Evolutionary conservation across 2,888 invertebrate species (phyloP).

Genomic region (Antheraea assamensis): DNA sequence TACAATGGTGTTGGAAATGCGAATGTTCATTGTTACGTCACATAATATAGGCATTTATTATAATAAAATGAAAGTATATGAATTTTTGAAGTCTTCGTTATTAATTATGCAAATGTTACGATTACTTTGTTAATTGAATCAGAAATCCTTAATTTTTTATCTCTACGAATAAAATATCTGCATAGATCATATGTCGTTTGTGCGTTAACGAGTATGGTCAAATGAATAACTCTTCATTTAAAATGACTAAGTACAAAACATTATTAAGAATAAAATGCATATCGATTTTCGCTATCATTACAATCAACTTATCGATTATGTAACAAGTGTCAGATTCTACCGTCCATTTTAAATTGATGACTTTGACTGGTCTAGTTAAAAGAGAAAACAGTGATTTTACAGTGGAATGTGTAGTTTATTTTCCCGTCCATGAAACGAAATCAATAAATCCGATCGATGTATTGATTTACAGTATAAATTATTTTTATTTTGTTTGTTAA

Average conservation of each 20-base stretch:
- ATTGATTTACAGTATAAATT: background rate
- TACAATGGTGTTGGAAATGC: background rate
- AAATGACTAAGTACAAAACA: background rate
- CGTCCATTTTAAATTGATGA: conserved; percentile 24
- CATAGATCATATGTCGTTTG: no score
- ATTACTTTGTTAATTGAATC: no score
- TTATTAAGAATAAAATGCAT: background rate
- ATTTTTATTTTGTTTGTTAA: background rate
- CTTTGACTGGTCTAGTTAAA: conserved; percentile 24
- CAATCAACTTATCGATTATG: background rate
- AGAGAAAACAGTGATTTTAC: background rate
- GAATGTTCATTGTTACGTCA: conserved; percentile 6
- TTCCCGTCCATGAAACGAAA: conserved; percentile 43
- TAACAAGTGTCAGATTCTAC: conserved; percentile 19
- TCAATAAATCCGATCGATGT: conserved; percentile 4
- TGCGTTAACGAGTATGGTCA: background rate
- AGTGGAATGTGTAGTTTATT: conserved; percentile 33
- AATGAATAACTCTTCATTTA: background rate
- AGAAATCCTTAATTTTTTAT: no score
- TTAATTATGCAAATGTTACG: background rate
- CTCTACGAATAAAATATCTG: background rate
- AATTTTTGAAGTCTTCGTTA: background rate
- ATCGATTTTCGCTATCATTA: background rate
- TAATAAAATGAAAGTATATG: background rate
- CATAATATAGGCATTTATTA: background rate